A percentile compares a stretch with the other conserved stretches of the same genome.
Evolutionary conservation across 2,888 invertebrate genomes (phyloP).

Genomic region (Trissolcus japonicus): DNA sequence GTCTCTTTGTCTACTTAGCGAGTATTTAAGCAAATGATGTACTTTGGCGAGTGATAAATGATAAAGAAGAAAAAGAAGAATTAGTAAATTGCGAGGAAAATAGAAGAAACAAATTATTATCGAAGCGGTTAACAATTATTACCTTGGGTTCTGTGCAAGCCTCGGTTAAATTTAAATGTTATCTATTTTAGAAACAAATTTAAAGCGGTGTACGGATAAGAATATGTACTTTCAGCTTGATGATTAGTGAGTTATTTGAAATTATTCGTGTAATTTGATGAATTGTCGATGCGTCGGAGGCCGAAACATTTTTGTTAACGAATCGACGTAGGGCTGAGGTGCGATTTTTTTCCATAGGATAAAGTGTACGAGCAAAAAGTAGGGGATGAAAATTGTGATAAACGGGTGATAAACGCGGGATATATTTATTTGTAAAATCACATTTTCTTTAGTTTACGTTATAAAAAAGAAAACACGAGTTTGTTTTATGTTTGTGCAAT

Average conservation of each 20-base stretch:
- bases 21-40: slow-evolving; percentile 37
- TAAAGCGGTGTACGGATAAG: slow-evolving; percentile 61
- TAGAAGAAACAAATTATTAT: neutral
- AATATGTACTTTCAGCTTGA: slow-evolving; percentile 58
- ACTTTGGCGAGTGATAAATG: slow-evolving; percentile 26
- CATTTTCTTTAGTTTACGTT: slow-evolving; percentile 2
- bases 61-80: slow-evolving; percentile 24
- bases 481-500: slow-evolving; percentile 39
- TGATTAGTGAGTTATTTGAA: slow-evolving; percentile 58
- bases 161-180: slow-evolving; percentile 70
- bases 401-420: slow-evolving; percentile 31
- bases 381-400: slow-evolving; percentile 43
- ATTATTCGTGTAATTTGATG: slow-evolving; percentile 61
- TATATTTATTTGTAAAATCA: slow-evolving; percentile 41
- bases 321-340: slow-evolving; percentile 22
- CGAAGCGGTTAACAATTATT: slow-evolving; percentile 62
- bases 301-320: slow-evolving; percentile 17
- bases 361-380: slow-evolving; percentile 3
- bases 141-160: slow-evolving; percentile 72
- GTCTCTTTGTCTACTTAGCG: slow-evolving; percentile 44
- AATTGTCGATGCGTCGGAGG: slow-evolving; percentile 60
- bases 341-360: slow-evolving; percentile 36
- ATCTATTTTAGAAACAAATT: slow-evolving; percentile 69
- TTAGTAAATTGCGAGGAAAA: slow-evolving; percentile 1
- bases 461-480: too few species aligned